Percentiles rank a stretch among this genome's conserved stretches.
These are phyloP conservation scores for Rhynchopsitta pachyrhyncha DNA, from an alignment of 2,113 vertebrate genomes.

Conservation along the genomic window DNA sequence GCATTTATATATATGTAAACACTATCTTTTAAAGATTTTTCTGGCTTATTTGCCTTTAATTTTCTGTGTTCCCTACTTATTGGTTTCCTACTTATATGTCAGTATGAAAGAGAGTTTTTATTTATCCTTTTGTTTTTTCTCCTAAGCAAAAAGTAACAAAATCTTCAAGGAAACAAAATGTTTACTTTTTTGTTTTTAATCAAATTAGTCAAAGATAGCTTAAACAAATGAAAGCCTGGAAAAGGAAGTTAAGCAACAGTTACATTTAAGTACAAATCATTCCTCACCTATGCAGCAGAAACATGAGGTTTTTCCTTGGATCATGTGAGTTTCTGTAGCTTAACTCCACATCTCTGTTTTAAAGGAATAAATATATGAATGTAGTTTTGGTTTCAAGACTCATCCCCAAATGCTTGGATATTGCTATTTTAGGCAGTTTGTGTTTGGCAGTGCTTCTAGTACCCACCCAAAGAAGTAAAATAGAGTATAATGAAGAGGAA, in stretches of 20 bases:
- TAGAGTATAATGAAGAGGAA: background rate
- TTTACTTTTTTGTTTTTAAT: background rate
- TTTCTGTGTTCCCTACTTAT: constrained; percentile 10
- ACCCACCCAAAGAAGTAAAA: background rate
- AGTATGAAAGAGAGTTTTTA: background rate
- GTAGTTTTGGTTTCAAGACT: background rate
- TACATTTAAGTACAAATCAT: background rate
- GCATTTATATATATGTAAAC: constrained; percentile 53
- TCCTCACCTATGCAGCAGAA: background rate
- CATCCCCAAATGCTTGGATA: background rate
- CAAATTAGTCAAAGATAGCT: constrained; percentile 15
- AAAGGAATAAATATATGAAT: background rate
- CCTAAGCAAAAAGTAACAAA: constrained; percentile 6
- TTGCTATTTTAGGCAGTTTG: background rate
- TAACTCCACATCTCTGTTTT: background rate
- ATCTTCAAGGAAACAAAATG: background rate
- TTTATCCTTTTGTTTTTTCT: background rate
- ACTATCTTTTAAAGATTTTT: constrained; percentile 28
- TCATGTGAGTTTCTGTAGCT: background rate
- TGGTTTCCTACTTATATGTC: constrained; percentile 16
- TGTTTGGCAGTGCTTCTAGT: background rate
- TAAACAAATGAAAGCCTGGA: constrained; percentile 32
- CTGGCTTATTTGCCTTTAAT: constrained; percentile 13
- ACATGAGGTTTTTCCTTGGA: rapidly evolving
- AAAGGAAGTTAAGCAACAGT: background rate